A percentile compares a stretch with the other conserved stretches of the same genome.
Conservation (phyloP, 2,797 vertebrate genomes). For the Danio tinwini region DNA sequence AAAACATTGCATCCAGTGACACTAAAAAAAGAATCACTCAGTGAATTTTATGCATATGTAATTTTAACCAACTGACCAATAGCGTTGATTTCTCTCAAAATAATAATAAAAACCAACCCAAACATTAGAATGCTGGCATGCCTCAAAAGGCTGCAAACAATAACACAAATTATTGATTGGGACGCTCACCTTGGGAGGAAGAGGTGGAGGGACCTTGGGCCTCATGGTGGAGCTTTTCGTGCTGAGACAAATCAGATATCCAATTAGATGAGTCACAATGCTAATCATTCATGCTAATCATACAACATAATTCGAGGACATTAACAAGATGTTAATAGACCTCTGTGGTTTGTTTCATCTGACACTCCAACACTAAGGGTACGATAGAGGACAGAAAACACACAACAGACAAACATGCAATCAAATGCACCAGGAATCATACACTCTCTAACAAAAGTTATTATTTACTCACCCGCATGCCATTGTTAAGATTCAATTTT, state of each 20-base stretch:
- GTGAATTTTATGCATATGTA: no score
- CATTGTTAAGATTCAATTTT: neutral
- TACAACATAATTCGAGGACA: neutral
- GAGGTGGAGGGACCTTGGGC: slow-evolving; percentile 84
- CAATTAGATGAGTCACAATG: slow-evolving; percentile 1
- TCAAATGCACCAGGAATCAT: slow-evolving; percentile 14
- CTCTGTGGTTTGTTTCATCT: slow-evolving; percentile 32
- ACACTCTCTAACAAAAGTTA: slow-evolving; percentile 7
- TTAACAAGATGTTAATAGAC: slow-evolving; percentile 20
- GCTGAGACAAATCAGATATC: slow-evolving; percentile 46
- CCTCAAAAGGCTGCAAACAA: no score
- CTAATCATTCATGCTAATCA: neutral
- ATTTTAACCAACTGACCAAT: no score
- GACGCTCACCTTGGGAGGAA: slow-evolving; percentile 82
- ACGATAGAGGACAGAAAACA: slow-evolving; percentile 5
- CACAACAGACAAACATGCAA: slow-evolving; percentile 34
- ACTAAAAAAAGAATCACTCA: no score
- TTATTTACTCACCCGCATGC: slow-evolving; percentile 5
- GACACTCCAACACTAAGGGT: neutral
- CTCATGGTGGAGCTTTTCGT: slow-evolving; percentile 82
- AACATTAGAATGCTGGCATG: no score
- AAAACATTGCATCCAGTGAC: no score
- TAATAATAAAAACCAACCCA: no score
- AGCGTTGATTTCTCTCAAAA: no score
- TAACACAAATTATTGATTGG: neutral